Evolutionary conservation across 2,797 vertebrate species (phyloP), one percentile per base, ranked within the genome.

Genomic region (Labeo calbasu): DNA sequence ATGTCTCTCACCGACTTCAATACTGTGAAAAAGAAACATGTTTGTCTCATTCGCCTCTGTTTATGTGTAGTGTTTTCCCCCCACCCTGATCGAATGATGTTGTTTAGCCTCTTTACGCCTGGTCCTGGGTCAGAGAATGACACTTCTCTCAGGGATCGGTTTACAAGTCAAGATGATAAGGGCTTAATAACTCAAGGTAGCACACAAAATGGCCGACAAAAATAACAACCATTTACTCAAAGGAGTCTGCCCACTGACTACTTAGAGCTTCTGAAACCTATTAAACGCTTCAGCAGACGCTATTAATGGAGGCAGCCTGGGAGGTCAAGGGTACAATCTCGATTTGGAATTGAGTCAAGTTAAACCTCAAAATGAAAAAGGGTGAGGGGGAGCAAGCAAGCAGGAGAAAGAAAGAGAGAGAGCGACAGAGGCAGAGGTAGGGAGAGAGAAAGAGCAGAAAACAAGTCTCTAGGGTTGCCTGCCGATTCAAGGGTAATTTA

Each of bases 261-360:
- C 88, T 89, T 89, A 86, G 83, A 85, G 86, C 86, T 76, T 82
- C 84, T 87, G 82, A 89, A 91, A 88, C 85, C 88, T 88, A 90
- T 90, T 90, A 90, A 89, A 89, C 77, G 87, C 88, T 88, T 89
- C 88, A 89, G 86, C 84, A 87, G 83, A 85, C 59, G 79, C 83
- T 86, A 88, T 90, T 89, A 88, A 86, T 89, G 86, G 87, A 81
- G 80, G 86, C 82, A 77, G 81, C 83, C 84, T 79, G 83, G 86
- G 87, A 89, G 89, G 89, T 91, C 87, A 90, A 83, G 84, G 88
- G 88, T 88, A 88, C 82, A 87, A 87, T 87, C 82, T 88, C 77
- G 83, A 86, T 88, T 78, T 87, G 86, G 88, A 89, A 91, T 89
- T 86, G 86, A 89, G 87, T 90, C 88, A 89, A 89, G 89, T 89